Evolutionary conservation across 2,113 vertebrate genomes (phyloP).

Genomic region (Anolis carolinensis): DNA sequence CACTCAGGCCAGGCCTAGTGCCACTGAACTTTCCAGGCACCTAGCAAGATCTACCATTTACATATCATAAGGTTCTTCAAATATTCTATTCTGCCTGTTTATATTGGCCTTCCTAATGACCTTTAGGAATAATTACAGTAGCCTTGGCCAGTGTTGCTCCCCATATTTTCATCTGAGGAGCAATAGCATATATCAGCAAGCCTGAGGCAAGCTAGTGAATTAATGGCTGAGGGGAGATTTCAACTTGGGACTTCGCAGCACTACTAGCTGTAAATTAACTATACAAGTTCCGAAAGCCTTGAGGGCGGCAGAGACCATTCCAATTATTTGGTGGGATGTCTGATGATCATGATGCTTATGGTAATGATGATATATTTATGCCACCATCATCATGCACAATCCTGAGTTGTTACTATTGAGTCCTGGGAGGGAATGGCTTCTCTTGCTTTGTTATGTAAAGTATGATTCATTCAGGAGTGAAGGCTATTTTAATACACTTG

Average conservation of each 20-base stretch:
- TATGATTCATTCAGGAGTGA: slow-evolving; percentile 19
- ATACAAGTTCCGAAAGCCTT: not conserved
- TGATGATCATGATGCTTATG: not conserved
- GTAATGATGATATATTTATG: not conserved
- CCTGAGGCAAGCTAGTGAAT: not conserved
- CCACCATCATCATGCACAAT: not conserved
- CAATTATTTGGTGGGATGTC: not conserved
- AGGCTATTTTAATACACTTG: slow-evolving; percentile 17
- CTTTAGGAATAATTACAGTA: not conserved
- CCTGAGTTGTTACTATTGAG: not conserved
- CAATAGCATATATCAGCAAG: not conserved
- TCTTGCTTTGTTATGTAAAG: slow-evolving; percentile 8
- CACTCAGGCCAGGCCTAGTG: too few relatives aligned
- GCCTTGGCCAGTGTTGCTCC: not conserved
- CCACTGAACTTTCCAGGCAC: not conserved
- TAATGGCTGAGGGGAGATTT: not conserved
- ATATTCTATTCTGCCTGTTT: not conserved
- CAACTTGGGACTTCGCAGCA: not conserved
- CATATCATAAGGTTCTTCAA: not conserved
- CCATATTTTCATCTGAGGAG: not conserved
- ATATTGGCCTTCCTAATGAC: too few relatives aligned
- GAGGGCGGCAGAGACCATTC: not conserved
- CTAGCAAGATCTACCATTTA: not conserved
- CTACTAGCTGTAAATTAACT: not conserved
- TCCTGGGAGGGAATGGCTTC: not conserved